These are phyloP conservation scores for Colletes latitarsis DNA, from an alignment of 1,140 invertebrate species.

Conservation along the genomic window DNA sequence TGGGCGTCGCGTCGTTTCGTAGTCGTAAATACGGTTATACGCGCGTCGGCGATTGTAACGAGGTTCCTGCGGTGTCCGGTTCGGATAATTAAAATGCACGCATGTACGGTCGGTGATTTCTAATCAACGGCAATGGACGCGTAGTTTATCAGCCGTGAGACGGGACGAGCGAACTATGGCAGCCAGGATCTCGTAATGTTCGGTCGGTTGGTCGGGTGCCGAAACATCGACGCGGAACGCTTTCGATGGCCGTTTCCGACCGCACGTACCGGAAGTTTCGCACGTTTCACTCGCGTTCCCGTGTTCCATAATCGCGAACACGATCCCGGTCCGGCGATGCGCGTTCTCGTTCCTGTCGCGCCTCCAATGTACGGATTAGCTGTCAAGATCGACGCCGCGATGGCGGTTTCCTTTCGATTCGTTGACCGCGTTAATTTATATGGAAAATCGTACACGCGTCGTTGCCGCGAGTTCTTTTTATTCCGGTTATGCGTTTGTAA, in stretches of 20 bases:
- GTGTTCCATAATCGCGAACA: slow-evolving; percentile 42
- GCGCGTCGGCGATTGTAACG: not conserved
- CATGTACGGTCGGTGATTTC: slow-evolving; percentile 12
- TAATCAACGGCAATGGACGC: slow-evolving; percentile 24
- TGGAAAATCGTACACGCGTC: slow-evolving; percentile 11
- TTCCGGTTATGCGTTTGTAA: too few species aligned
- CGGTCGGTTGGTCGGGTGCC: not conserved
- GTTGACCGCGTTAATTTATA: slow-evolving; percentile 18
- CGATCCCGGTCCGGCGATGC: not conserved
- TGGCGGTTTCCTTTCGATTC: slow-evolving; percentile 31
- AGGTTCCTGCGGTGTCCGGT: not conserved
- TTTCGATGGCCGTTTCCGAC: slow-evolving; percentile 43
- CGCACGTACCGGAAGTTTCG: slow-evolving; percentile 47
- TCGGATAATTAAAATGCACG: slow-evolving; percentile 27
- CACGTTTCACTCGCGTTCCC: slow-evolving; percentile 43
- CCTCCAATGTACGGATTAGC: slow-evolving; percentile 20
- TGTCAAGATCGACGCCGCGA: slow-evolving; percentile 32
- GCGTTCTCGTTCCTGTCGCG: not conserved
- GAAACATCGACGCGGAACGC: slow-evolving; percentile 38
- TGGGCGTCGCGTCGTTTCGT: too few species aligned
- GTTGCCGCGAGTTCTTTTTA: too few species aligned
- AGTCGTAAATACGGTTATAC: too few species aligned
- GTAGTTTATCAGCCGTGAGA: slow-evolving; percentile 42
- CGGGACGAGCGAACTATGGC: slow-evolving; percentile 15
- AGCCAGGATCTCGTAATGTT: not conserved